These are phyloP conservation scores for Embiotoca jacksoni DNA, from an alignment of 2,113 vertebrate genomes.

Conservation along the genomic window DNA sequence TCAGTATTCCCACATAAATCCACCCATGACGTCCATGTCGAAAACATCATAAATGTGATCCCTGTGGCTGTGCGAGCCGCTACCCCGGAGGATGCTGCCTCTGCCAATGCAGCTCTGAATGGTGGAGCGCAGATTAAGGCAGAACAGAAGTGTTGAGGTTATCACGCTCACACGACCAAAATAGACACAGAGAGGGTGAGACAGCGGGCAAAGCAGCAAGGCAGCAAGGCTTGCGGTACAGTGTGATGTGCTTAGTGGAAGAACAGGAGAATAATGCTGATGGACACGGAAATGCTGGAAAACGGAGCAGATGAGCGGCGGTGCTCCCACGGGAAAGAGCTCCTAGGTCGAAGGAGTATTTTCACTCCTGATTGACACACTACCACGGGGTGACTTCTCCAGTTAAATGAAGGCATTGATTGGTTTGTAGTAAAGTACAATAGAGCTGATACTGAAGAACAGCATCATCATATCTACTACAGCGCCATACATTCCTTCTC, in stretches of 20 bases:
- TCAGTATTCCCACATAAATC: not conserved
- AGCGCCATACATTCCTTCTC: not conserved
- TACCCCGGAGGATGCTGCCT: conserved; percentile 46
- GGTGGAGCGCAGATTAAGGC: conserved; percentile 79
- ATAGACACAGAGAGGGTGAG: conserved; percentile 81
- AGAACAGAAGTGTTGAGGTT: conserved; percentile 83
- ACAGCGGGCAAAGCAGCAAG: conserved; percentile 67
- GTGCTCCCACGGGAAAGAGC: conserved; percentile 22
- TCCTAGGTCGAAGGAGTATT: conserved; percentile 10
- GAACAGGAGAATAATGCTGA: conserved; percentile 68
- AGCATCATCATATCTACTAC: too few species aligned
- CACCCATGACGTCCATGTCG: conserved; percentile 12
- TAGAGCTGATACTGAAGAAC: too few species aligned
- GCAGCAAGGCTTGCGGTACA: conserved; percentile 61
- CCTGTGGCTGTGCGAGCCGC: conserved; percentile 27
- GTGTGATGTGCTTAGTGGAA: conserved; percentile 62
- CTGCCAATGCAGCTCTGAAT: conserved; percentile 63
- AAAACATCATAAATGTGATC: conserved; percentile 46
- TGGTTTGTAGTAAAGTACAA: not conserved
- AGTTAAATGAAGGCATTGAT: conserved; percentile 20
- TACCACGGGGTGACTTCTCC: not conserved
- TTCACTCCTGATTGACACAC: conserved; percentile 18
- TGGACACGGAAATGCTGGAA: conserved; percentile 48
- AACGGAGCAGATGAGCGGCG: conserved; percentile 33
- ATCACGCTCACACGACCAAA: conserved; percentile 83